phyloP scores from a whole-genome alignment of 2,888 invertebrate genomes.

The Apodemia zela region DNA sequence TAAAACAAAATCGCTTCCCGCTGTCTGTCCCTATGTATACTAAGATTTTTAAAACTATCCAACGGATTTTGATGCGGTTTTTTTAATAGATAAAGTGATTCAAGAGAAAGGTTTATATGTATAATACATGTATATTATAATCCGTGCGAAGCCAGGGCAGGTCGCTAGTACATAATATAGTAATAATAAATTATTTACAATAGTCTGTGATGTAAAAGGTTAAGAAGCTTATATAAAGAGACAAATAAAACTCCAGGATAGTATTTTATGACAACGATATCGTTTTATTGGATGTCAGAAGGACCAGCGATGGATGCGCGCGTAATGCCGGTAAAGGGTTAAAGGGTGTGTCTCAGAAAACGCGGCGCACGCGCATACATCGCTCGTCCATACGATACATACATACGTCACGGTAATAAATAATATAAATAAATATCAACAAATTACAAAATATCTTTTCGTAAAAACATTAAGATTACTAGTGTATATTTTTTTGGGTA shows the following conservation, averaged over 20 bases:
- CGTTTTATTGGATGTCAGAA: constrained; percentile 82
- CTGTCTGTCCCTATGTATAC: too few relatives aligned
- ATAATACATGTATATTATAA: too few relatives aligned
- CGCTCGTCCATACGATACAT: constrained; percentile 60
- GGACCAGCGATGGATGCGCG: constrained; percentile 47
- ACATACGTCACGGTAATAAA: constrained; percentile 76
- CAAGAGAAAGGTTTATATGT: too few relatives aligned
- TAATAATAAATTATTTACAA: too few relatives aligned
- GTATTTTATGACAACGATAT: constrained; percentile 83
- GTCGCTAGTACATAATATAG: too few relatives aligned
- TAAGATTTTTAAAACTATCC: too few relatives aligned
- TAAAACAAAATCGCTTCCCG: too few relatives aligned
- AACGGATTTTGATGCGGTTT: too few relatives aligned
- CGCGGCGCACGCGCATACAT: constrained; percentile 52
- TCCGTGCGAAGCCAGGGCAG: too few relatives aligned
- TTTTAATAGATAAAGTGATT: too few relatives aligned
- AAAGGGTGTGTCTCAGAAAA: constrained; percentile 69
- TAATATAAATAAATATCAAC: constrained; percentile 78
- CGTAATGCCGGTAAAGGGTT: constrained; percentile 61
- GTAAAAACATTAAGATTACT: constrained; percentile 77
- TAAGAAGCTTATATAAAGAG: not conserved
- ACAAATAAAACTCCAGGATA: constrained; percentile 46
- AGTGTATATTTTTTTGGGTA: constrained; percentile 65
- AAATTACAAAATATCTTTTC: constrained; percentile 79
- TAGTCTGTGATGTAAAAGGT: not conserved